Percentiles rank a stretch among this genome's conserved stretches.
These are phyloP conservation scores for Tribolium castaneum DNA, from an alignment of 1,140 invertebrate genomes.

Conservation along the genomic window DNA sequence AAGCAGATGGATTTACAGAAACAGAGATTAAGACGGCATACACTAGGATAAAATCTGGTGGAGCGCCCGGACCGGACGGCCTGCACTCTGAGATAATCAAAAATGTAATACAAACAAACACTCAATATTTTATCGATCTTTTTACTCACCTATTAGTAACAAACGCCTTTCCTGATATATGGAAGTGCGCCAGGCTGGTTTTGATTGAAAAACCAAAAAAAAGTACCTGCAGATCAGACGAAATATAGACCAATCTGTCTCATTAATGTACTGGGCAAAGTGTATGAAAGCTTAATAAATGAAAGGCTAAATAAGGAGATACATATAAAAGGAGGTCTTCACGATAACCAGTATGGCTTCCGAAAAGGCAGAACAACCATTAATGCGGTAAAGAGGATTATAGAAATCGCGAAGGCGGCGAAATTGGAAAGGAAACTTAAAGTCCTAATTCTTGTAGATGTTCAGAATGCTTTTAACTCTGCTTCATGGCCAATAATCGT, in stretches of 20 bases:
- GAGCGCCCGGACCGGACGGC: constrained; percentile 38
- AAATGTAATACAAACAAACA: not conserved
- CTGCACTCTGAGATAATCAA: not conserved
- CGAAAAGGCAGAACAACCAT: not conserved
- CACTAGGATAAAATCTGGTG: constrained; percentile 16
- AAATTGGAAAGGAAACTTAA: too few relatives aligned
- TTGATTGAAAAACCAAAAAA: not conserved
- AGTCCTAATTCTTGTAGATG: constrained; percentile 14
- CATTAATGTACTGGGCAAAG: constrained; percentile 11
- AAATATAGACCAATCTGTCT: constrained; percentile 42
- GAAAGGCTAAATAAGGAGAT: constrained; percentile 2
- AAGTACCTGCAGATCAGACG: not conserved
- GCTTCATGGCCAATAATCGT: too few relatives aligned
- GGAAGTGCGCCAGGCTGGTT: not conserved
- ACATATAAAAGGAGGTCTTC: not conserved
- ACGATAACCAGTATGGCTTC: not conserved
- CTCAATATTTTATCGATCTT: not conserved
- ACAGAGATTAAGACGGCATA: not conserved
- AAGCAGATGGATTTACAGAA: not conserved
- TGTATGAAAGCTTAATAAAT: constrained; percentile 21
- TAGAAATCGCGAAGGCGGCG: not conserved
- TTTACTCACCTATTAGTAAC: not conserved
- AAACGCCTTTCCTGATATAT: not conserved
- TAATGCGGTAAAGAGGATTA: not conserved
- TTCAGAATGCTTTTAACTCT: constrained; percentile 40